Evolutionary conservation across 2,113 vertebrate species (phyloP).

Genomic region (Mellivora capensis): DNA sequence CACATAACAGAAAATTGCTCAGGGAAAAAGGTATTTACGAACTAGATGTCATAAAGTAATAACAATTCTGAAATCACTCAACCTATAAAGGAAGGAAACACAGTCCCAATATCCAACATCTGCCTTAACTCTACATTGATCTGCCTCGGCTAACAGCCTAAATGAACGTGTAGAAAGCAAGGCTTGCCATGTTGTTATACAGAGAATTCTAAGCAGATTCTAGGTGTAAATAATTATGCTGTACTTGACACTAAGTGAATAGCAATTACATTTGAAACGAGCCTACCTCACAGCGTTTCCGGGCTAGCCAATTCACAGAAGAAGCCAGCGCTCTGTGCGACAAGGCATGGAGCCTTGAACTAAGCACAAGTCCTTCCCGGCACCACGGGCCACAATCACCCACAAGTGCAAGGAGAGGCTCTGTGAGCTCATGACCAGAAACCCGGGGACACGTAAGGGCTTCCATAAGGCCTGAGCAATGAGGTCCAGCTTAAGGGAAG

Average conservation of each 20-base stretch:
- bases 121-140: neutral
- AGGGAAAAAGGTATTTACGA: neutral
- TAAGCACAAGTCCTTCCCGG: neutral
- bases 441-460: neutral
- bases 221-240: neutral
- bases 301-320: neutral
- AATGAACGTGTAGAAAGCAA: neutral
- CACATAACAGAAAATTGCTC: neutral
- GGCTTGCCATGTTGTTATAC: rapidly evolving
- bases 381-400: neutral
- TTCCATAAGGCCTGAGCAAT: neutral
- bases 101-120: neutral
- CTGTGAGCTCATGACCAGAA: neutral
- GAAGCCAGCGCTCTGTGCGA: neutral
- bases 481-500: neutral
- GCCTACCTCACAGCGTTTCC: neutral
- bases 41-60: neutral
- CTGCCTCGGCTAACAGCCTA: neutral
- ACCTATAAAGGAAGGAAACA: neutral
- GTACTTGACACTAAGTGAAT: rapidly evolving
- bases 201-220: neutral
- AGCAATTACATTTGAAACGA: neutral
- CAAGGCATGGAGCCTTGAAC: neutral
- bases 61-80: neutral
- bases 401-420: rapidly evolving